Base-by-base conservation (phyloP, 2,888 invertebrate species). In the Erebia ligea region DNA sequence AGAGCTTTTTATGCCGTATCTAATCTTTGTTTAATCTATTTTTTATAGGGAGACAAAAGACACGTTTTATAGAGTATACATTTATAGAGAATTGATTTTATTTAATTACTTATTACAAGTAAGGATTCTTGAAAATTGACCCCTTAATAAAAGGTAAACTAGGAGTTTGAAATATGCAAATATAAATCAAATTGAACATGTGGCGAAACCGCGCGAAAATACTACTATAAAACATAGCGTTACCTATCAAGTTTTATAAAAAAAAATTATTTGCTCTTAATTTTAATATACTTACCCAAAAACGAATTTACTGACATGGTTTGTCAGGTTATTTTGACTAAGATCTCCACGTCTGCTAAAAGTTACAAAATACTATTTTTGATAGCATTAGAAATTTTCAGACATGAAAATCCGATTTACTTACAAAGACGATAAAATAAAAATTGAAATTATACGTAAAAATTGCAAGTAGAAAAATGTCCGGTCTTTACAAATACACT, bases 1-100 rank as follows among this genome's bases (percentile, higher is more conserved):
- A 65, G 67, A 80, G 76, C 81, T 78, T 69, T 70, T 81, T 82
- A 63, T 71, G 56, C 56, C 57, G 63, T 59, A 40, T 59, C 71
- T 63, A 73, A 68, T 73, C 61, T 66, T 58, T 45, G 45, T 48
- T 58, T 13, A 48, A 67, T 58, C 58, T 58, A 58, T 25, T 25
- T 58, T 19, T 48, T 25, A 4, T 25, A 1, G 8, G 15, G 2
- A 65, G 65, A 17, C 40, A 64, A 52, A 52, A 6, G 52, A 64
- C 25, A 64, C 64, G 62, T 21, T 62, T 62, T 45, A 1, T 13
- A 45, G 54, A 11, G 9, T 54, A 19, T 3, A n/a, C 11, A 45
- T 45, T 45, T 45, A 10, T 13, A 45, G 13, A 1, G 13, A 11
- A 42, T 42, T 42, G 1, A 45, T 6, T 6, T 34, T 34, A 34